A percentile compares a stretch with the other conserved stretches of the same genome.
Evolutionary conservation across 2,888 invertebrate species (phyloP).

Genomic region (Ophion ellenae): DNA sequence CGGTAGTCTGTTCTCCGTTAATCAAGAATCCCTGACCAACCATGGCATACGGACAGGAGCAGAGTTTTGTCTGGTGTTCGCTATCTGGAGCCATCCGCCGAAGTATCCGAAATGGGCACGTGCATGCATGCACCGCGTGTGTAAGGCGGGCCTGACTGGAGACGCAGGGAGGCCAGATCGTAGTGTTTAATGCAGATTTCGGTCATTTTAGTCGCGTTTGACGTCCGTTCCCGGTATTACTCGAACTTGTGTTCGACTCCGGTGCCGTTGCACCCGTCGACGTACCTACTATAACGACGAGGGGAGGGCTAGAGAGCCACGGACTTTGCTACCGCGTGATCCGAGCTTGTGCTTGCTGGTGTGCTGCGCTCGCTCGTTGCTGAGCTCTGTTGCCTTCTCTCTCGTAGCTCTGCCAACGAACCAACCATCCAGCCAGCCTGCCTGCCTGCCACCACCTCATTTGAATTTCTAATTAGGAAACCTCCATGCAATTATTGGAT

Average conservation of each 20-base stretch:
- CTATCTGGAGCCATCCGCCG: slow-evolving; percentile 19
- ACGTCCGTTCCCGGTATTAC: slow-evolving; percentile 81
- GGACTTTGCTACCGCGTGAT: slow-evolving; percentile 78
- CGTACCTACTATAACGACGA: slow-evolving; percentile 57
- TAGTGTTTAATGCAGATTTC: slow-evolving; percentile 79
- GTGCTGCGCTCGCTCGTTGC: slow-evolving; percentile 68
- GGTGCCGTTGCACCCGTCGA: slow-evolving; percentile 70
- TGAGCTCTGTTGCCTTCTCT: slow-evolving; percentile 73
- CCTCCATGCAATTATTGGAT: slow-evolving; percentile 97
- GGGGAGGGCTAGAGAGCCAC: slow-evolving; percentile 66
- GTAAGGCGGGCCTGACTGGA: slow-evolving; percentile 25
- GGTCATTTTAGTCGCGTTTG: slow-evolving; percentile 82
- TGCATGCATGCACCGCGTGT: slow-evolving; percentile 53
- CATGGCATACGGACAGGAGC: background rate
- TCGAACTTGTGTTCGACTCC: slow-evolving; percentile 80
- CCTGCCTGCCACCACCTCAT: slow-evolving; percentile 90
- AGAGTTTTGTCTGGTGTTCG: slow-evolving; percentile 12
- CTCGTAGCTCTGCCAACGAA: slow-evolving; percentile 79
- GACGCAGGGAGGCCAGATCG: slow-evolving; percentile 49
- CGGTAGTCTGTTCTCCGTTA: background rate
- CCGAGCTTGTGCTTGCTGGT: slow-evolving; percentile 68
- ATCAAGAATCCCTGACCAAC: slow-evolving; percentile 1
- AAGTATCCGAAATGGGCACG: slow-evolving; percentile 38
- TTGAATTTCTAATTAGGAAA: slow-evolving; percentile 96
- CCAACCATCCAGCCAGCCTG: slow-evolving; percentile 74